Evolutionary conservation across 2,888 invertebrate species (phyloP), one percentile per base, ranked within the genome.

Genomic region (Cepaea hortensis): DNA sequence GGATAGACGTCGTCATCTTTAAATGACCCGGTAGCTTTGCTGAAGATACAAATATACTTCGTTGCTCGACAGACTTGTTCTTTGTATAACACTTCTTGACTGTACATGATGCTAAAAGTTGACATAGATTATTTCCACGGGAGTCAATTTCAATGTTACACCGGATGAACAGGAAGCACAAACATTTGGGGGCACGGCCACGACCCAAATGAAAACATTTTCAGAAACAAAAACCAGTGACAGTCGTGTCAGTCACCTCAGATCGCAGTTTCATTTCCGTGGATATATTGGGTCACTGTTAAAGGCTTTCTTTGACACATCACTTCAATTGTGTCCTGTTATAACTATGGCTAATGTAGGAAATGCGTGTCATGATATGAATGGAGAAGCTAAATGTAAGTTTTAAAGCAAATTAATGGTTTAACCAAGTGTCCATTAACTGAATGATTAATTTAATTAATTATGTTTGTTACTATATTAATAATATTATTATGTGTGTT

Each of bases 301-400:
- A 20, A 18, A 68, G n/a, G 18, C 18, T 18, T 68, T 68, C 20
- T n/a, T 68, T 68, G n/a, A 68, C 18, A 68, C 68, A 20, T n/a
- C 68, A 5, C 13, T n/a, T 11, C 18, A 18, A 20, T 9, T 18
- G 35, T 62, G 15, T 62, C 35, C 3, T 3, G 13, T 62, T 18
- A 5, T 13, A 79, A 62, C 13, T 55, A 82, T 82, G 82, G 61
- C n/a, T 1, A 35, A 72, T 7, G 82, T 72, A 72, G 55, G 50
- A 13, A 50, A 4, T 35, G 23, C 23, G 3, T 15, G 5, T 20
- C 73, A 50, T 9, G 35, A 82, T 55, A 13, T 23, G 35, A 82
- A 82, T 73, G 82, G 82, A 55, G 72, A 82, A 50, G 82, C 50
- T 50, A 82, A 82, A 73, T 82, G 82, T 82, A 73, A 82, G 82